These are phyloP conservation scores for Pseudachorutes palmiensis DNA, from an alignment of 1,140 invertebrate species.

Conservation along the genomic window DNA sequence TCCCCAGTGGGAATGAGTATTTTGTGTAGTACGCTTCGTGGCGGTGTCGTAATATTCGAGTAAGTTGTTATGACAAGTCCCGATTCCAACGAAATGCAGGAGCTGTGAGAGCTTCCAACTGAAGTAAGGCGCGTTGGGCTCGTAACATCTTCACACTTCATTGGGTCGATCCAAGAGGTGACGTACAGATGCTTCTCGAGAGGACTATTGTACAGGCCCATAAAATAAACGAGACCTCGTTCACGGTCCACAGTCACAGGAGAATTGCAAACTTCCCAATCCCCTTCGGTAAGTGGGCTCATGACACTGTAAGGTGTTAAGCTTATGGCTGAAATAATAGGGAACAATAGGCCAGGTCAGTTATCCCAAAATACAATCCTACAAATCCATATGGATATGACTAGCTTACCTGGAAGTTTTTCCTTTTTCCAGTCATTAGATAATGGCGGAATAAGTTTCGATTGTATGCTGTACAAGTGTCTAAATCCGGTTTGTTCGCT, in stretches of 20 bases:
- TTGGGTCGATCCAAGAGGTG: constrained; percentile 31
- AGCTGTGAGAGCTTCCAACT: constrained; percentile 35
- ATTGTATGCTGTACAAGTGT: constrained; percentile 73
- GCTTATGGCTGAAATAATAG: constrained; percentile 14
- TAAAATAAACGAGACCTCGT: constrained; percentile 41
- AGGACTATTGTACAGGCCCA: constrained; percentile 40
- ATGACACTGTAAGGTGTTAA: neutral
- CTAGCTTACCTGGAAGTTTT: no score
- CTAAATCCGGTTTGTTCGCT: constrained; percentile 85
- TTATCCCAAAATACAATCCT: no score
- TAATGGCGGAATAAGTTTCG: constrained; percentile 22
- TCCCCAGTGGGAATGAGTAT: neutral
- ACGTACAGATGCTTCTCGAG: constrained; percentile 42
- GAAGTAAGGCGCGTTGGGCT: constrained; percentile 30
- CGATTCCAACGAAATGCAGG: constrained; percentile 53
- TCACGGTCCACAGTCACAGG: constrained; percentile 39
- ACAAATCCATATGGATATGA: no score
- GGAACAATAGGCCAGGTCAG: neutral
- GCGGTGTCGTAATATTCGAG: constrained; percentile 44
- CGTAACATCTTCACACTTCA: constrained; percentile 26
- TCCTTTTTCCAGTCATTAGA: no score
- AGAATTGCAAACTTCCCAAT: constrained; percentile 42
- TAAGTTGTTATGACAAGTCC: constrained; percentile 77
- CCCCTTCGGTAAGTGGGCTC: constrained; percentile 39
- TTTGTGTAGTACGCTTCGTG: neutral